These are phyloP conservation scores for cat (Felis catus) DNA, from an alignment of 2,113 vertebrate species.

Conservation along the genomic window DNA sequence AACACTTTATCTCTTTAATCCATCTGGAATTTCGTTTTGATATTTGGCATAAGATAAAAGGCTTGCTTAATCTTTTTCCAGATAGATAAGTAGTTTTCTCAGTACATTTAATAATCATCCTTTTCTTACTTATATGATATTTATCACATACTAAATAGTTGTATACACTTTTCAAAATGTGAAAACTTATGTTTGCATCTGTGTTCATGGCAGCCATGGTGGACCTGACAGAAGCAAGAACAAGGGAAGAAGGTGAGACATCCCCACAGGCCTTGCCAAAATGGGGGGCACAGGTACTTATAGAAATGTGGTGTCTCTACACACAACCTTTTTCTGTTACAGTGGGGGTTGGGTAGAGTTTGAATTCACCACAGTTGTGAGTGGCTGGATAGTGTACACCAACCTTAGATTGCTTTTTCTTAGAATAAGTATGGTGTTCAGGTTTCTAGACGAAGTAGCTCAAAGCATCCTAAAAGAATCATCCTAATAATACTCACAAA, in stretches of 20 bases:
- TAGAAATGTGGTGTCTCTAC: not conserved
- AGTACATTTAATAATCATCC: not conserved
- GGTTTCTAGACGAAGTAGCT: not conserved
- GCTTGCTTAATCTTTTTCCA: not conserved
- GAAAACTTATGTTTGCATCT: not conserved
- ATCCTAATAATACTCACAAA: not conserved
- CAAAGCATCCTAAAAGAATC: not conserved
- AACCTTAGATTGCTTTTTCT: not conserved
- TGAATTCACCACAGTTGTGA: no score
- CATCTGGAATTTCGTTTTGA: conserved; percentile 33
- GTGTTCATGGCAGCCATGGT: not conserved
- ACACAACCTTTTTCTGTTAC: no score
- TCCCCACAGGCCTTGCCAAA: not conserved
- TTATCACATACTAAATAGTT: not conserved
- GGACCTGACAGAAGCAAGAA: not conserved
- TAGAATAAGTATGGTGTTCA: not conserved
- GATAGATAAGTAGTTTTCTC: not conserved
- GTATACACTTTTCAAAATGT: not conserved
- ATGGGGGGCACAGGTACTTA: not conserved
- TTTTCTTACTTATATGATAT: not conserved
- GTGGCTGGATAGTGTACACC: not conserved
- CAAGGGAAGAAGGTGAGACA: not conserved
- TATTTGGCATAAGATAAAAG: conserved; percentile 15
- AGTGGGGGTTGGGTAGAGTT: no score
- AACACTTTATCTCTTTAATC: conserved; percentile 33